These are phyloP conservation scores for Cavia porcellus DNA, from an alignment of 2,113 vertebrate species.

Conservation along the genomic window DNA sequence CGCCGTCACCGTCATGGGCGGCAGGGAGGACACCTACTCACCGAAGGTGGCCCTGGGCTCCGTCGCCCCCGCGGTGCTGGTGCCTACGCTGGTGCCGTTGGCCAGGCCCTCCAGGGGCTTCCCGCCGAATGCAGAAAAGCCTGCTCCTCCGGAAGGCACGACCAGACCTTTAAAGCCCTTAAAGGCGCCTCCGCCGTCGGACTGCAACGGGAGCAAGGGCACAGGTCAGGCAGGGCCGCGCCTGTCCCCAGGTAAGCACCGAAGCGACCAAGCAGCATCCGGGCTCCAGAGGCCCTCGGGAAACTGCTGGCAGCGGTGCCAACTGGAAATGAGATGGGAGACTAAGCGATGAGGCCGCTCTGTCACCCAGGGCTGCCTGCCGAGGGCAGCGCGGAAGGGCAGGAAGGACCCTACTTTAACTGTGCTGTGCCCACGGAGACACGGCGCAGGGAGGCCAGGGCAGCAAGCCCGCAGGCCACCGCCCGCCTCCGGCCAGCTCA, in stretches of 20 bases:
- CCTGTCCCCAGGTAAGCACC: background rate
- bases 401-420: background rate
- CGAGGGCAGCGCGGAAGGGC: background rate
- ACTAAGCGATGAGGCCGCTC: rapidly evolving
- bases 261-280: rapidly evolving
- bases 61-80: slow-evolving; percentile 78
- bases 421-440: too few species aligned
- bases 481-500: background rate
- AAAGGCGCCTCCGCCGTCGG: slow-evolving; percentile 92
- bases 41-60: slow-evolving; percentile 86
- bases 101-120: slow-evolving; percentile 90
- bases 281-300: rapidly evolving
- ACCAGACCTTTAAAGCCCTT: slow-evolving; percentile 95
- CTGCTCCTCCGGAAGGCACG: slow-evolving; percentile 79
- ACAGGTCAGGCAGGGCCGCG: rapidly evolving
- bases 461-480: background rate
- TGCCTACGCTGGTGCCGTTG: slow-evolving; percentile 89
- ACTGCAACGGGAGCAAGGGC: slow-evolving; percentile 84
- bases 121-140: slow-evolving; percentile 91
- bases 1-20: too few species aligned
- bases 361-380: background rate
- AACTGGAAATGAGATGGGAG: rapidly evolving
- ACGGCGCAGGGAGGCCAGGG: background rate
- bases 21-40: slow-evolving; percentile 83
- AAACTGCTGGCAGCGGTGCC: background rate